A percentile compares a stretch with the other conserved stretches of the same genome.
phyloP scores from a whole-genome alignment of 2,888 invertebrate species.

The Argyresthia albistria region DNA sequence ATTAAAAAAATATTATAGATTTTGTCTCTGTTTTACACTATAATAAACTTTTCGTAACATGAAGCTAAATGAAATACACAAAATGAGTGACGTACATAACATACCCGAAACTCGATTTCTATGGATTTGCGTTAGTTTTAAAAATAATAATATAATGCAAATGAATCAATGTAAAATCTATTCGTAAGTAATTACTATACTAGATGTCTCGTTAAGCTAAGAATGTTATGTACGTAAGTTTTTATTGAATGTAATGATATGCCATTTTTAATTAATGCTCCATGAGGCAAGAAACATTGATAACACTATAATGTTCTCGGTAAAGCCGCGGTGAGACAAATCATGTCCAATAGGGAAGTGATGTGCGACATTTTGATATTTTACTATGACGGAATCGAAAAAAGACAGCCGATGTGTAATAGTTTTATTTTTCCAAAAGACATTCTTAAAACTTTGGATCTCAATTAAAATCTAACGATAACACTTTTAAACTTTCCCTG shows the following conservation, averaged over 20 bases:
- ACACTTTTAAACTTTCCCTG: conserved; percentile 29
- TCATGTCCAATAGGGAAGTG: conserved; percentile 67
- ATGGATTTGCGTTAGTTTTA: conserved; percentile 30
- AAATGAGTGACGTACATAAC: neutral
- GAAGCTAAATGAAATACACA: conserved; percentile 6
- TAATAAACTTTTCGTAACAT: too few species aligned
- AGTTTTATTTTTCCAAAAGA: conserved; percentile 39
- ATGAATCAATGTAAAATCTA: conserved; percentile 42
- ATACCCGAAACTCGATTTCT: conserved; percentile 14
- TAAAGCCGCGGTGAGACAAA: conserved; percentile 10
- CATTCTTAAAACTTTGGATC: neutral
- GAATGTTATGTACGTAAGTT: conserved; percentile 54
- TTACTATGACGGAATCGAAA: conserved; percentile 60
- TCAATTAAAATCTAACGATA: neutral
- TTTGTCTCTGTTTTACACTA: too few species aligned
- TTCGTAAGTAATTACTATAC: conserved; percentile 54
- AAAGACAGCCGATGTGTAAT: conserved; percentile 56
- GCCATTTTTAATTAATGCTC: conserved; percentile 24
- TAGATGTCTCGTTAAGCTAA: conserved; percentile 65
- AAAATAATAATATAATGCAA: conserved; percentile 20
- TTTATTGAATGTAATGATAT: conserved; percentile 49
- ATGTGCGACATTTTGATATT: conserved; percentile 64
- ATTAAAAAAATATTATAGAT: too few species aligned
- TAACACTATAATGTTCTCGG: neutral
- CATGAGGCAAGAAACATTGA: neutral